phyloP scores from a whole-genome alignment of 2,797 vertebrate species.

The Cyclura pinguis region DNA sequence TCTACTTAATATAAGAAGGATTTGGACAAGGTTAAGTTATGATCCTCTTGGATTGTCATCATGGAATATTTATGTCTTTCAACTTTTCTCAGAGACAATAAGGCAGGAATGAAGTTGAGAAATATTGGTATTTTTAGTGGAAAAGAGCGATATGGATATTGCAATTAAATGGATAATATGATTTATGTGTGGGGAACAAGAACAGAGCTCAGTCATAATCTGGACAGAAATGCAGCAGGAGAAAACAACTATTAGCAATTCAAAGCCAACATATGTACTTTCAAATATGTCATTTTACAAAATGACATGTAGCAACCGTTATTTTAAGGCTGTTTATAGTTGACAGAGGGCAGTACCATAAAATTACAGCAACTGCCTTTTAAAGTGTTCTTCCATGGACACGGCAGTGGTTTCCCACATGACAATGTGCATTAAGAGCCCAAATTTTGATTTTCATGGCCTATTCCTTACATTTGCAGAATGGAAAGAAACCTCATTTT shows the following conservation, averaged over 20 bases:
- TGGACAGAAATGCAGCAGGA: not conserved
- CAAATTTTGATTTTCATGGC: slow-evolving; percentile 15
- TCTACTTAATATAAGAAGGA: not conserved
- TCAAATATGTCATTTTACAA: slow-evolving; percentile 32
- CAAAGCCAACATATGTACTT: fast-evolving
- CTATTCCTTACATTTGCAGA: not conserved
- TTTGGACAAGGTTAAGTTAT: not conserved
- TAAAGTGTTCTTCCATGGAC: not conserved
- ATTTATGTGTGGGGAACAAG: not conserved
- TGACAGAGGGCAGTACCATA: not conserved
- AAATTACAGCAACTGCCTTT: slow-evolving; percentile 12
- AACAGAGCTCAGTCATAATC: slow-evolving; percentile 8
- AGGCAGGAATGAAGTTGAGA: not conserved
- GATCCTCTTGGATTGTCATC: not conserved
- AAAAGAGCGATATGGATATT: not conserved
- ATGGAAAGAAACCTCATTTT: not conserved
- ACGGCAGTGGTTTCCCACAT: not conserved
- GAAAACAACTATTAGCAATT: slow-evolving; percentile 20
- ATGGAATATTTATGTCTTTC: not conserved
- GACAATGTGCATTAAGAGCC: not conserved
- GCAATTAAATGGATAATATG: slow-evolving; percentile 17
- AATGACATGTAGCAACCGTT: slow-evolving; percentile 1
- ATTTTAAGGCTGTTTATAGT: slow-evolving; percentile 29
- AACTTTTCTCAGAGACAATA: not conserved
- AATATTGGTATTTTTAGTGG: not conserved